Conservation (phyloP, 2,113 vertebrate species). For the Rostratula benghalensis region DNA sequence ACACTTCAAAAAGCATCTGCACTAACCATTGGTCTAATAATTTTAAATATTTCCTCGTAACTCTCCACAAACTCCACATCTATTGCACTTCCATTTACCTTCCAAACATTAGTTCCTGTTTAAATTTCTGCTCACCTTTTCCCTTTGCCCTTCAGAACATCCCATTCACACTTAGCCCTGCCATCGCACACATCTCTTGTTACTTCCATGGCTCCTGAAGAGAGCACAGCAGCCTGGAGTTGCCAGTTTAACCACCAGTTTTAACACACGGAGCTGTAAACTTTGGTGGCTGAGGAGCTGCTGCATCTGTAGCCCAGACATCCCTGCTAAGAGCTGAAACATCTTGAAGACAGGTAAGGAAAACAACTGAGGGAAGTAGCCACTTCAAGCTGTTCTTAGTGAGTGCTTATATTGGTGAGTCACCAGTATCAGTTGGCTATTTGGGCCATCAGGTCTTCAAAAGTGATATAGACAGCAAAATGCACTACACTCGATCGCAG, state of each 20-base stretch:
- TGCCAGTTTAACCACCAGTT: background rate
- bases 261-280: background rate
- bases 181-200: background rate
- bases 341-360: background rate
- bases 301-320: background rate
- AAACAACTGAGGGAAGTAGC: background rate
- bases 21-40: background rate
- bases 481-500: fast-evolving
- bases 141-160: background rate
- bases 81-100: background rate
- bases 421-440: background rate
- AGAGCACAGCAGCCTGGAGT: background rate
- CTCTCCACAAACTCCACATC: background rate
- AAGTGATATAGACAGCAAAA: background rate
- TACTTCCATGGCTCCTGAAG: background rate
- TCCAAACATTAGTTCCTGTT: background rate
- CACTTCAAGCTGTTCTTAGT: background rate
- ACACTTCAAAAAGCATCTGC: background rate
- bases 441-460: background rate
- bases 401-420: background rate
- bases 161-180: background rate
- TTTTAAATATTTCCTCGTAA: background rate
- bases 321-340: background rate
- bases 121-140: background rate
- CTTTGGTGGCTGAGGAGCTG: background rate